Evolutionary conservation across 2,797 vertebrate species (phyloP).

Genomic region (Menidia menidia): DNA sequence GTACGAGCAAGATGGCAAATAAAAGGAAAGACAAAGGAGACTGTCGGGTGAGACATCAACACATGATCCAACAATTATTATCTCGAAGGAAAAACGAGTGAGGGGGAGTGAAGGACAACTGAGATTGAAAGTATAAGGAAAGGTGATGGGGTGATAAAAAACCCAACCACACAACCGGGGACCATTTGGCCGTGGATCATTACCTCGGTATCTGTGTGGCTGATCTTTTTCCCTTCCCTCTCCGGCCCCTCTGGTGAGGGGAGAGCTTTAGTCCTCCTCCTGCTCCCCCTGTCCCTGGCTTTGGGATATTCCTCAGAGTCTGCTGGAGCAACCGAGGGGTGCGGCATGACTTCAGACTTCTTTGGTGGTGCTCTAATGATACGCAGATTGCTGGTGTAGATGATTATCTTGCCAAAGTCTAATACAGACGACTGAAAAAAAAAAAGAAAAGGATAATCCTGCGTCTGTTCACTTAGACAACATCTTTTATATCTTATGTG

Average conservation of each 20-base stretch:
- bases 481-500: not conserved
- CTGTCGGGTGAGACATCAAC: conserved; percentile 24
- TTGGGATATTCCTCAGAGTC: conserved; percentile 76
- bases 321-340: conserved; percentile 35
- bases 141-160: conserved; percentile 46
- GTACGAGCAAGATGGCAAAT: conserved; percentile 35
- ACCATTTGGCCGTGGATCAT: conserved; percentile 59
- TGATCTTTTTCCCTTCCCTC: conserved; percentile 52
- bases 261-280: conserved; percentile 53
- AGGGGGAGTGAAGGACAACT: conserved; percentile 1
- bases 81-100: conserved; percentile 16
- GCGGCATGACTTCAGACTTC: conserved; percentile 80
- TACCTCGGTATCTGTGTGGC: conserved; percentile 65
- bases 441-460: not conserved
- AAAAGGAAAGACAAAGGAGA: conserved; percentile 30
- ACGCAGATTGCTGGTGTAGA: conserved; percentile 97
- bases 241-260: conserved; percentile 38
- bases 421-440: conserved; percentile 82
- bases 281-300: conserved; percentile 62
- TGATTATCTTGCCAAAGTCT: conserved; percentile 97
- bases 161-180: conserved; percentile 39
- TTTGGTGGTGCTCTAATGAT: conserved; percentile 89
- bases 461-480: not conserved
- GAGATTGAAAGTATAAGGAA: conserved; percentile 18
- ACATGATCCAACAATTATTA: conserved; percentile 11